A percentile compares a stretch with the other conserved stretches of the same genome.
These are phyloP conservation scores for Plotosus lineatus DNA, from an alignment of 2,113 vertebrate species.

Conservation along the genomic window DNA sequence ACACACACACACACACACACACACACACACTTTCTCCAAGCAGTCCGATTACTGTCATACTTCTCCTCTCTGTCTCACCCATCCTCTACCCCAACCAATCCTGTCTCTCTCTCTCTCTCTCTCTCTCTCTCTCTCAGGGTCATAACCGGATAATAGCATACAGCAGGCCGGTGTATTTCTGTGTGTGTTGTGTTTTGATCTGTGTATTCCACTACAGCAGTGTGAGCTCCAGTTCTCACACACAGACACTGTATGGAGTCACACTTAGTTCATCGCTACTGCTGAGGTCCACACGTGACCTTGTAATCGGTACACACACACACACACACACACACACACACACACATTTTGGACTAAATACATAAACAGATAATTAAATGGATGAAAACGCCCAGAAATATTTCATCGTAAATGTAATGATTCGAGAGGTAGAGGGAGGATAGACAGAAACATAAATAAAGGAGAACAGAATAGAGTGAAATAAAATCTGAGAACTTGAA, in stretches of 20 bases:
- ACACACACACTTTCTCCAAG: not conserved
- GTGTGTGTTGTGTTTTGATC: slow-evolving; percentile 95
- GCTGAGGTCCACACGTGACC: slow-evolving; percentile 90
- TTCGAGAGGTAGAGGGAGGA: not conserved
- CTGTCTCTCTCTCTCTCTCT: not conserved
- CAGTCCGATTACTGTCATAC: no score
- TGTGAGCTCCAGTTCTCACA: slow-evolving; percentile 77
- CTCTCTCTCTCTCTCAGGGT: slow-evolving; percentile 71
- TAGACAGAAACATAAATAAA: not conserved
- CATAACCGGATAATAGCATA: slow-evolving; percentile 99
- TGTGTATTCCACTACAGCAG: slow-evolving; percentile 94
- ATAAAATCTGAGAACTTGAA: not conserved
- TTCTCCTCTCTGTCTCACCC: no score
- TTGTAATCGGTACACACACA: slow-evolving; percentile 85
- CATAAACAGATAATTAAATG: not conserved
- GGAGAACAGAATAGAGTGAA: not conserved
- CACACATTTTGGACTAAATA: not conserved
- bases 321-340: not conserved
- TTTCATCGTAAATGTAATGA: not conserved
- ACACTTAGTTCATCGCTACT: slow-evolving; percentile 89
- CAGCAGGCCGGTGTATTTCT: slow-evolving; percentile 99
- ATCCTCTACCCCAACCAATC: slow-evolving; percentile 5
- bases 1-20: not conserved
- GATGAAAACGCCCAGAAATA: not conserved
- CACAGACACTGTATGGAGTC: slow-evolving; percentile 88